A percentile compares a stretch with the other conserved stretches of the same genome.
Evolutionary conservation across 2,113 vertebrate genomes (phyloP).

Genomic region (Pelodiscus sinensis): DNA sequence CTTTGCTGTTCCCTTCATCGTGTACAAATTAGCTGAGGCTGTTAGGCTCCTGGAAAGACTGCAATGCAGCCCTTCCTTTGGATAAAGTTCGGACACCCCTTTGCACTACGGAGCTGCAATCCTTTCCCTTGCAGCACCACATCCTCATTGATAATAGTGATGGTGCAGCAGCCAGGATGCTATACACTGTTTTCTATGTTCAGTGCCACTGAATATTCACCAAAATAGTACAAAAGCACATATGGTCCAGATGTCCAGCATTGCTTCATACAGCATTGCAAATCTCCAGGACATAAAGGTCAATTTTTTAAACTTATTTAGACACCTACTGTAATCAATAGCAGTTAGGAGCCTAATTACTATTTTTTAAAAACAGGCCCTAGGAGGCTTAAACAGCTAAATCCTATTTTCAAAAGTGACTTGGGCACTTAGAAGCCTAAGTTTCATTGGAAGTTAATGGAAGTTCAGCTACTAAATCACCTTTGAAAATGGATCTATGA

Average conservation of each 20-base stretch:
- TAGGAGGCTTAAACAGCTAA: background rate
- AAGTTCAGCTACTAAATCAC: background rate
- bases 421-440: background rate
- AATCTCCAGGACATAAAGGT: background rate
- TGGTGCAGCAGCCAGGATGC: background rate
- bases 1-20: no score
- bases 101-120: no score
- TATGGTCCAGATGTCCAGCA: background rate
- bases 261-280: background rate
- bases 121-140: no score
- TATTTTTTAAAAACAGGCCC: background rate
- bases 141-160: no score
- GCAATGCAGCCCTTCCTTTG: no score
- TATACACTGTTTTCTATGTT: fast-evolving
- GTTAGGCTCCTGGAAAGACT: no score
- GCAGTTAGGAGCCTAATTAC: background rate
- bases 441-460: background rate
- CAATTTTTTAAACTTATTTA: background rate
- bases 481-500: background rate
- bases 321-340: background rate
- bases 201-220: background rate
- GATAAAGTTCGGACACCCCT: no score
- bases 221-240: background rate
- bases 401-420: background rate
- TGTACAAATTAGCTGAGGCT: no score